Evolutionary conservation across 2,113 vertebrate genomes (phyloP).

Genomic region (Forbesichthys agassizii): DNA sequence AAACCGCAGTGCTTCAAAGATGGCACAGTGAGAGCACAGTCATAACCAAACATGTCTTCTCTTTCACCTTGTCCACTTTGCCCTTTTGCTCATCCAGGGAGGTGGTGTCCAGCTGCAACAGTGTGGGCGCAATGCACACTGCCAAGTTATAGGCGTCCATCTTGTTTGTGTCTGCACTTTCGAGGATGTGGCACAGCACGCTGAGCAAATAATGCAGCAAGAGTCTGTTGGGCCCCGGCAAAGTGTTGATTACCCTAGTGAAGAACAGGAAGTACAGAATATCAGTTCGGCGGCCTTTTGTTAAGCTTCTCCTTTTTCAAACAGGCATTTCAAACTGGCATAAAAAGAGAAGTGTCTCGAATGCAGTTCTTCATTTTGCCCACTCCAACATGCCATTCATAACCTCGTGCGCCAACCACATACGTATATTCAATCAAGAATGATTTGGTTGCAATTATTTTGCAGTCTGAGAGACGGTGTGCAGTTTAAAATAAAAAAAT

Average conservation of each 20-base stretch:
- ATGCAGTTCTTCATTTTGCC: not conserved
- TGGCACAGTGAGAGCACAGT: conserved; percentile 31
- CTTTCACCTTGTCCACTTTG: conserved; percentile 77
- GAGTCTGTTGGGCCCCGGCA: conserved; percentile 80
- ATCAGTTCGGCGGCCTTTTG: conserved; percentile 51
- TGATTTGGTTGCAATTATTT: no score
- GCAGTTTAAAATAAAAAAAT: no score
- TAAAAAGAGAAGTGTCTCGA: conserved; percentile 56
- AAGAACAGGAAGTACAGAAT: not conserved
- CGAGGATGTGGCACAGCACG: conserved; percentile 79
- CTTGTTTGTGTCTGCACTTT: conserved; percentile 77
- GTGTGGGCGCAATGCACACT: conserved; percentile 87
- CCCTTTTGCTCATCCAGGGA: conserved; percentile 77
- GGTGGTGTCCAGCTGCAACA: conserved; percentile 79
- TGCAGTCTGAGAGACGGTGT: no score
- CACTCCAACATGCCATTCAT: conserved; percentile 56
- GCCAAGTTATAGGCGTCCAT: conserved; percentile 91
- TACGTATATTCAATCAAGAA: no score
- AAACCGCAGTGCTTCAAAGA: conserved; percentile 52
- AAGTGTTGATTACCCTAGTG: conserved; percentile 79
- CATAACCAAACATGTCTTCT: conserved; percentile 18
- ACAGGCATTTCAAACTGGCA: not conserved
- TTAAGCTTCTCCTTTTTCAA: conserved; percentile 33
- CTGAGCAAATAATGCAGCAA: conserved; percentile 79
- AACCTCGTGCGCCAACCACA: conserved; percentile 27